Evolutionary conservation across 2,113 vertebrate species (phyloP).

Genomic region (Amia ocellicauda): DNA sequence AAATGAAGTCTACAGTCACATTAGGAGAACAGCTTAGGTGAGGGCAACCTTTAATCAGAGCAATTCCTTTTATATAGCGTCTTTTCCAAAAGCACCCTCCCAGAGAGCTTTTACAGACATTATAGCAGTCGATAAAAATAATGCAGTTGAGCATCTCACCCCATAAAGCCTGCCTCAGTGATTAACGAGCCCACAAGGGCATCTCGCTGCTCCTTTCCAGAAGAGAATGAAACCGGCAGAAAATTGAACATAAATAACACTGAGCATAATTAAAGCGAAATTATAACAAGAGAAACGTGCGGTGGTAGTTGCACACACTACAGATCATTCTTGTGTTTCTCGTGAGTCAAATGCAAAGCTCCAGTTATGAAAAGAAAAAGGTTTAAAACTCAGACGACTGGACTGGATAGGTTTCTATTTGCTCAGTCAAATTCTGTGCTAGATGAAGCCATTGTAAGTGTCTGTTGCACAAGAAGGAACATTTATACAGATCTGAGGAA

Average conservation of each 20-base stretch:
- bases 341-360: too few species aligned
- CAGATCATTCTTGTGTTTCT: too few species aligned
- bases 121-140: conserved; percentile 3
- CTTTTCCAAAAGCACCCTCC: neutral
- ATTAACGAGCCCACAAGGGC: neutral
- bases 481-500: too few species aligned
- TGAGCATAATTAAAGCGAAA: too few species aligned
- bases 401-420: too few species aligned
- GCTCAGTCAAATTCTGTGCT: too few species aligned
- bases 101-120: neutral
- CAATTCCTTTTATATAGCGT: neutral
- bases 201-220: neutral
- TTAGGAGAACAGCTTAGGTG: conserved; percentile 1
- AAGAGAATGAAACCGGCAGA: neutral
- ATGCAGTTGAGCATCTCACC: neutral
- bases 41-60: neutral
- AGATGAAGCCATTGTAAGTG: too few species aligned
- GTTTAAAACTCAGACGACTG: too few species aligned
- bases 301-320: too few species aligned
- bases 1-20: neutral
- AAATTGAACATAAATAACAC: neutral
- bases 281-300: too few species aligned
- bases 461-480: too few species aligned
- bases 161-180: conserved; percentile 3
- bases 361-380: too few species aligned